phyloP scores from a whole-genome alignment of 2,888 invertebrate species.

The Polia nebulosa region DNA sequence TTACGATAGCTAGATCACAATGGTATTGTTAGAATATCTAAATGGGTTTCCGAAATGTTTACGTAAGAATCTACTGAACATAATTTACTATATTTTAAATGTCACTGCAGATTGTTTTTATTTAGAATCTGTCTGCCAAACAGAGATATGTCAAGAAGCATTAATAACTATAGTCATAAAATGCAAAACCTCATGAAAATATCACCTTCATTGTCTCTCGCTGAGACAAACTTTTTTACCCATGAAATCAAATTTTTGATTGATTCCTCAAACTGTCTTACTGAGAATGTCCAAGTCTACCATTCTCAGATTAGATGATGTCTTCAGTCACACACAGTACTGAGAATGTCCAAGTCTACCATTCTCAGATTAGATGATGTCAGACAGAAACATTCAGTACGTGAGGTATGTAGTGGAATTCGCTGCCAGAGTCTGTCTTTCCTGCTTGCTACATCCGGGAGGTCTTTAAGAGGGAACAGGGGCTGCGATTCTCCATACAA shows the following conservation, averaged over 20 bases:
- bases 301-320: no score
- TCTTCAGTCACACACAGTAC: no score
- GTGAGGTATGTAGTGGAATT: no score
- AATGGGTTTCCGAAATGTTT: slow-evolving; percentile 31
- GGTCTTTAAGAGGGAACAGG: no score
- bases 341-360: not conserved
- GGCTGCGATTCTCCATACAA: no score
- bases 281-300: not conserved
- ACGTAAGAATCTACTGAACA: not conserved
- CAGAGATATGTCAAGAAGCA: not conserved
- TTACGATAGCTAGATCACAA: slow-evolving; percentile 38
- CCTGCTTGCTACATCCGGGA: no score
- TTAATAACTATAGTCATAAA: not conserved
- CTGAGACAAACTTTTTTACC: slow-evolving; percentile 2
- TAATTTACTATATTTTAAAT: not conserved
- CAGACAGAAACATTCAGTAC: no score
- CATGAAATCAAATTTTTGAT: not conserved
- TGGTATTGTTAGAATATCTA: slow-evolving; percentile 36
- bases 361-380: no score
- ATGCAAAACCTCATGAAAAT: slow-evolving; percentile 4
- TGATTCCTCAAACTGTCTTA: not conserved
- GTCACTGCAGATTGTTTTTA: not conserved
- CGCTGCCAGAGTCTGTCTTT: no score
- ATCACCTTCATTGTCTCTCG: not conserved
- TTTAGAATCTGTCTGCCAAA: slow-evolving; percentile 4